Conservation (phyloP, 1,140 invertebrate genomes). For the Eriosoma lanigerum region DNA sequence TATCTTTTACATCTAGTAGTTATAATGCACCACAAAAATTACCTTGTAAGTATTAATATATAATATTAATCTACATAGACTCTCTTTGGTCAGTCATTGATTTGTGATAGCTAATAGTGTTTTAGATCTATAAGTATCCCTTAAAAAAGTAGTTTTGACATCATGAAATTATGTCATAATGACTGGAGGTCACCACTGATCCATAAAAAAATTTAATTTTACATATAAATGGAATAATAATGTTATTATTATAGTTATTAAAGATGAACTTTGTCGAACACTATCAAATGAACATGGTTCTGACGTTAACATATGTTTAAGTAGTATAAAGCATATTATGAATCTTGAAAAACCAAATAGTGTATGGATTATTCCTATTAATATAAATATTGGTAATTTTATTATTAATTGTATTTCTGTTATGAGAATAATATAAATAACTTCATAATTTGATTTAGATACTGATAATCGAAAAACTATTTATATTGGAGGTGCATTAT, state of each 20-base stretch:
- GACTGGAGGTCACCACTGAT: too few relatives aligned
- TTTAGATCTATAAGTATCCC: too few relatives aligned
- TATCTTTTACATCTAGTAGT: constrained; percentile 8
- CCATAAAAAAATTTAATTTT: too few relatives aligned
- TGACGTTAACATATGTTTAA: constrained; percentile 34
- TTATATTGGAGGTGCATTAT: constrained; percentile 22
- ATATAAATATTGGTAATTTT: constrained; percentile 22
- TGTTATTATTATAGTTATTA: background rate
- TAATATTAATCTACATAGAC: background rate
- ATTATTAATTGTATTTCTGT: background rate
- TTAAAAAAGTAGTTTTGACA: too few relatives aligned
- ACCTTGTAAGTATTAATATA: constrained; percentile 30
- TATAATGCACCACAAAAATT: constrained; percentile 10
- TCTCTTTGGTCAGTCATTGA: too few relatives aligned
- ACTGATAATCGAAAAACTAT: background rate
- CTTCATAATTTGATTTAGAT: background rate
- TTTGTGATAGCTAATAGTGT: background rate
- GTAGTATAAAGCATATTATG: constrained; percentile 35
- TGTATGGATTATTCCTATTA: constrained; percentile 44
- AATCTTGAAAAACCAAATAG: constrained; percentile 36
- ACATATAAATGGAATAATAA: too few relatives aligned
- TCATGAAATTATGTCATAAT: too few relatives aligned
- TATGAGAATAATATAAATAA: background rate
- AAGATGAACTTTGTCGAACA: constrained; percentile 26
- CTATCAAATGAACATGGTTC: background rate